Base-by-base conservation (phyloP, 1,140 invertebrate genomes). In the Lordiphosa stackelbergi region DNA sequence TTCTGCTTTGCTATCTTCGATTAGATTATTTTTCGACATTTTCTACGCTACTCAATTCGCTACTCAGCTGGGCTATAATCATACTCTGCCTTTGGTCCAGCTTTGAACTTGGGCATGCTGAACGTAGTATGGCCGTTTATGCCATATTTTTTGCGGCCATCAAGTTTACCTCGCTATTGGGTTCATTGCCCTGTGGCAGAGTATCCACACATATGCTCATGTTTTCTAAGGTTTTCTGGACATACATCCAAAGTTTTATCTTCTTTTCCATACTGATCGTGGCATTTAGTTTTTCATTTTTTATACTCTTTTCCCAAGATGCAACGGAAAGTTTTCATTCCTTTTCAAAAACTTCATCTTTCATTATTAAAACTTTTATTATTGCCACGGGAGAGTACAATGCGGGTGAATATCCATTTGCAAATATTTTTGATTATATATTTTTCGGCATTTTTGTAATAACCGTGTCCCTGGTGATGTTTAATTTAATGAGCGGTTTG, bases 221-320 rank as follows among this genome's bases (percentile, higher is more conserved):
- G 91, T 89, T 95, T 16, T 90, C 90, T 69, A 93, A 91, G 0
- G 93, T 95, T 0, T 92, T 91, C 0, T 89, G 90, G 66, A 95
- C 93, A 57, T 95, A 95, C 66, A 89, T 93, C 4, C 92, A 92
- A 73, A 94, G 94, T 62, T 88, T 95, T 1, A 78, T 93, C 1
- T 92, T 93, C 84, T 95, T 95, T 73, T 92, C 91, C 0, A 91
- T 94, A 61, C 88, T 95, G 16, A 92, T 95, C 1, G 87, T 94
- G 24, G 93, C 93, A 0, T 95, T 95, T 78, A 92, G 93, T 0
- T 73, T 95, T 9, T 92, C 93, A 61, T 95, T 95, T 70, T 94
- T 92, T 60, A 91, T 91, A 5, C 81, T 95, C 1, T 31, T 46
- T 46, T n/a, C 24, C 3, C 4, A 12, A 9, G 22, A 4, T 11